Evolutionary conservation across 53 echinoderm and acorn worm genomes (phyloP), one percentile per base, ranked within the genome.

Genomic region (Zoroaster sp.): DNA sequence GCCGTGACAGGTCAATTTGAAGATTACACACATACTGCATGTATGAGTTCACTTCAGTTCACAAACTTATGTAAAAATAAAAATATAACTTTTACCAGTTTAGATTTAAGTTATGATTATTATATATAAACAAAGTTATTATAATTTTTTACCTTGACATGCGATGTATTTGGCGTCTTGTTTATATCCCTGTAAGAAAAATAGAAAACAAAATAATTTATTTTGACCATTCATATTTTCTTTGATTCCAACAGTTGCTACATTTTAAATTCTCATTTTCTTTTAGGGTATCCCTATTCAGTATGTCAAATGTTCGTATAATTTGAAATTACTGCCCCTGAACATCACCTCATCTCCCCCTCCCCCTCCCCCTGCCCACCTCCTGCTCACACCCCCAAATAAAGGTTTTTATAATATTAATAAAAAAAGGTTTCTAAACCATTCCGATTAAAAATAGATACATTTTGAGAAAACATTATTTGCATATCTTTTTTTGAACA

Each of bases 61-160:
- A 17, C 5, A 5, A 5, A 52, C 52, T 23, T 23, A n/a, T 54
- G 55, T 54, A n/a, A 5, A 21, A 54, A 54, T 54, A 23, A 23
- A 21, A 54, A 23, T 20, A 1, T 6, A n/a, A n/a, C n/a, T n/a
- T n/a, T n/a, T n/a, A n/a, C n/a, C n/a, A n/a, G n/a, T n/a, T n/a
- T n/a, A n/a, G n/a, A n/a, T n/a, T n/a, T n/a, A n/a, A n/a, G n/a
- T n/a, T n/a, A n/a, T n/a, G n/a, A n/a, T n/a, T n/a, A n/a, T n/a
- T n/a, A n/a, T n/a, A n/a, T n/a, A n/a, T n/a, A n/a, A n/a, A n/a
- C n/a, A n/a, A n/a, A n/a, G n/a, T n/a, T n/a, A n/a, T n/a, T n/a
- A n/a, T n/a, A 54, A 6, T 59, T 21, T 35, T 35, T 82, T 65
- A 82, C 82, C 82, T 82, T 82, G 82, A 32, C 82, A 18, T 14